phyloP scores from a whole-genome alignment of 2,888 invertebrate species.

The Hoplodrina blanda region DNA sequence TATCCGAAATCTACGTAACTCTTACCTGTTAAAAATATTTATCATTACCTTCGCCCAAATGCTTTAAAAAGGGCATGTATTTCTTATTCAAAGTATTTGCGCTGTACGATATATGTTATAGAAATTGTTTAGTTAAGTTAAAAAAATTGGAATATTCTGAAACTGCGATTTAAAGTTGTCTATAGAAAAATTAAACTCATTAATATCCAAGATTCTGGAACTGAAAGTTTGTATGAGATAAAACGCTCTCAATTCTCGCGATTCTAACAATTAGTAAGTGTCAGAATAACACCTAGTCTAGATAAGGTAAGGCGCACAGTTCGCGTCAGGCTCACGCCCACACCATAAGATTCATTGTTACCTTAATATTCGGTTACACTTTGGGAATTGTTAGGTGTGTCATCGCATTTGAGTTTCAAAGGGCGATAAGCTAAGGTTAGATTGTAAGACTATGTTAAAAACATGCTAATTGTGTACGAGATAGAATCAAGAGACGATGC shows the following conservation, averaged over 20 bases:
- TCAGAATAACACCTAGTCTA: constrained; percentile 68
- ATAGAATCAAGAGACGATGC: not conserved
- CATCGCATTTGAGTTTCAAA: constrained; percentile 47
- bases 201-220: no score
- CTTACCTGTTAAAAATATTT: no score
- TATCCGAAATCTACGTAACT: no score
- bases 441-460: not conserved
- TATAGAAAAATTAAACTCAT: no score
- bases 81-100: no score
- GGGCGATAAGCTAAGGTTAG: constrained; percentile 37
- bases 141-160: no score
- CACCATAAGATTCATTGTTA: constrained; percentile 57
- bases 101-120: no score
- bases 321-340: constrained; percentile 76
- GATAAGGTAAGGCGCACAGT: constrained; percentile 74
- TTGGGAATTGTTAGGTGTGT: constrained; percentile 52
- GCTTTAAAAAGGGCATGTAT: no score
- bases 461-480: not conserved
- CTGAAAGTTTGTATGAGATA: not conserved
- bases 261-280: constrained; percentile 49
- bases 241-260: not conserved
- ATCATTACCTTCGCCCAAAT: no score
- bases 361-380: constrained; percentile 60
- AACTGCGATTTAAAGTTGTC: no score
- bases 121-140: no score